phyloP scores from a whole-genome alignment of 2,797 vertebrate species.

The Pangasius djambal region DNA sequence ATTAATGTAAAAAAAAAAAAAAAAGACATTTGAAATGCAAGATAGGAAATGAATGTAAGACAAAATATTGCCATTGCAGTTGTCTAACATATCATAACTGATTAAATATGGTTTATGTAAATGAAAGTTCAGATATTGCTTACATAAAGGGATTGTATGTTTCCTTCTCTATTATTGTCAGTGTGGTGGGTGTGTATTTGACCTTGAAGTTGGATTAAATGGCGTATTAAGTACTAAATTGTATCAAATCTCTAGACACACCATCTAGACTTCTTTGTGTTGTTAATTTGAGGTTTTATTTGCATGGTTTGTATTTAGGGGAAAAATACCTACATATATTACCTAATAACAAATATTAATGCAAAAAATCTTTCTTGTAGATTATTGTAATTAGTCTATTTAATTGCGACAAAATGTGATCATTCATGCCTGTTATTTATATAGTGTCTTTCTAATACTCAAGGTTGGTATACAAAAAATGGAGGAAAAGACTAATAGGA shows the following conservation, averaged over 20 bases:
- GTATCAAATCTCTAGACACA: conserved; percentile 29
- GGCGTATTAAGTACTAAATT: conserved; percentile 47
- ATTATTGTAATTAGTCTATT: neutral
- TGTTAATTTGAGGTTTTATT: neutral
- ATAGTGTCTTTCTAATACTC: neutral
- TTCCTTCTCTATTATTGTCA: neutral
- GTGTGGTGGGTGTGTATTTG: conserved; percentile 29
- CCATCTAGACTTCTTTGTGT: neutral
- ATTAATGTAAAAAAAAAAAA: neutral
- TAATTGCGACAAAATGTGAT: neutral
- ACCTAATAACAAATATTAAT: neutral
- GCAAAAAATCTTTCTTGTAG: neutral
- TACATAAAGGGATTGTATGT: neutral
- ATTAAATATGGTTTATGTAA: neutral
- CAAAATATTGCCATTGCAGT: neutral
- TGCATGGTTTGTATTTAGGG: neutral
- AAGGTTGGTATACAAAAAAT: neutral
- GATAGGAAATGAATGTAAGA: neutral
- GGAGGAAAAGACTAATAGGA: neutral
- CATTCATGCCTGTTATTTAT: neutral
- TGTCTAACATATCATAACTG: neutral
- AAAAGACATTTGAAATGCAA: neutral
- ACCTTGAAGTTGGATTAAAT: conserved; percentile 61
- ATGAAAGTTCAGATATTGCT: neutral
- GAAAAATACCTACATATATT: neutral